A percentile compares a stretch with the other conserved stretches of the same genome.
phyloP scores from a whole-genome alignment of 2,797 vertebrate species.

The Hippopotamyrus pictus region DNA sequence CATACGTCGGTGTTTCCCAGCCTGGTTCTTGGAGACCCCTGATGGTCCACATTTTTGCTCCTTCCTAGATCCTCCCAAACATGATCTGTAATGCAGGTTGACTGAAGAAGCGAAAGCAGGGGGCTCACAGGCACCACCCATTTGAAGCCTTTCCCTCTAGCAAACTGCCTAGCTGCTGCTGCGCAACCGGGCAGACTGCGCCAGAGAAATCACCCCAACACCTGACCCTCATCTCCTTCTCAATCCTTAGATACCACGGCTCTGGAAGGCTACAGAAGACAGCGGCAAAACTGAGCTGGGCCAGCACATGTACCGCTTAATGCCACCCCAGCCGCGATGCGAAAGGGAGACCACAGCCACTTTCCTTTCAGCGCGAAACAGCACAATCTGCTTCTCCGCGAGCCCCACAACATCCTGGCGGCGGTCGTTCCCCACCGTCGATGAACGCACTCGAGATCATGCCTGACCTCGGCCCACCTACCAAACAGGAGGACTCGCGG shows the following conservation, averaged over 20 bases:
- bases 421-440: neutral
- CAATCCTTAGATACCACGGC: neutral
- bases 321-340: neutral
- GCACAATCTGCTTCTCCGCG: neutral
- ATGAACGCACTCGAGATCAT: neutral
- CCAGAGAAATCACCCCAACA: neutral
- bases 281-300: neutral
- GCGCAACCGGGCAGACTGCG: neutral
- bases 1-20: neutral
- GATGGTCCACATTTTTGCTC: neutral
- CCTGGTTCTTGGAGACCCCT: neutral
- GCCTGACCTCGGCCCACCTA: neutral
- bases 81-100: neutral
- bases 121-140: neutral
- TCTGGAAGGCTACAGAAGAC: neutral
- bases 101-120: neutral
- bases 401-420: neutral
- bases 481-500: neutral
- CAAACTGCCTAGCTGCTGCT: neutral
- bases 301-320: neutral
- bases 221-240: neutral
- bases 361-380: neutral
- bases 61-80: neutral
- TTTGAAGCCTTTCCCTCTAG: neutral
- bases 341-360: neutral